Percentiles rank a stretch among this genome's conserved stretches.
Conservation (phyloP, 2,797 vertebrate genomes). For the Anableps anableps region DNA sequence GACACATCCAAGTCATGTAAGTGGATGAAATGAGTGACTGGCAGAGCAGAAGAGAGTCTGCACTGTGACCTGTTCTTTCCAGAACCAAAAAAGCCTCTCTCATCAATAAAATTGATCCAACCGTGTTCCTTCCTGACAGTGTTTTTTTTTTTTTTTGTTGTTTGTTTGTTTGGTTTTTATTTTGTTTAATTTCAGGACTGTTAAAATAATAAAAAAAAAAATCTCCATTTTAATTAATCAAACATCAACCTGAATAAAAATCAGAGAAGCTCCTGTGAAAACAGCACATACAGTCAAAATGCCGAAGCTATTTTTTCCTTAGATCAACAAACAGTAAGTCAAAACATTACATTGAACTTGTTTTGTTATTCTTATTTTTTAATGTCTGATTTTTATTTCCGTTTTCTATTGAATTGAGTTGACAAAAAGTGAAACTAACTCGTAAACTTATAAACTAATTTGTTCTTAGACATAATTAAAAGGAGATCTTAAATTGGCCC, state of each 20-base stretch:
- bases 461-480: neutral
- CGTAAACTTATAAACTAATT: neutral
- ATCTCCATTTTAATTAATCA: neutral
- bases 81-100: conserved; percentile 15
- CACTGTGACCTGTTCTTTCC: conserved; percentile 51
- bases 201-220: conserved; percentile 10
- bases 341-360: neutral
- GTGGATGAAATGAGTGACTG: conserved; percentile 53
- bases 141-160: no score
- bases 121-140: conserved; percentile 26
- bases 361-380: neutral
- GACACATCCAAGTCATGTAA: conserved; percentile 37
- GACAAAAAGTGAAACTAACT: neutral
- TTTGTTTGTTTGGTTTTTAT: no score
- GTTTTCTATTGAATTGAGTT: neutral
- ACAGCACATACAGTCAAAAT: neutral
- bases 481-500: neutral
- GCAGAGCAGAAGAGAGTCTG: conserved; percentile 50
- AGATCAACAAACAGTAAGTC: neutral
- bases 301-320: neutral
- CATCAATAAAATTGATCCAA: conserved; percentile 40
- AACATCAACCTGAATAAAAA: neutral
- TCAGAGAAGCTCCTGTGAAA: neutral
- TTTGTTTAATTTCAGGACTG: conserved; percentile 43
- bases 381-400: neutral